phyloP scores from a whole-genome alignment of 1,140 invertebrate species.

The Plodia interpunctella region DNA sequence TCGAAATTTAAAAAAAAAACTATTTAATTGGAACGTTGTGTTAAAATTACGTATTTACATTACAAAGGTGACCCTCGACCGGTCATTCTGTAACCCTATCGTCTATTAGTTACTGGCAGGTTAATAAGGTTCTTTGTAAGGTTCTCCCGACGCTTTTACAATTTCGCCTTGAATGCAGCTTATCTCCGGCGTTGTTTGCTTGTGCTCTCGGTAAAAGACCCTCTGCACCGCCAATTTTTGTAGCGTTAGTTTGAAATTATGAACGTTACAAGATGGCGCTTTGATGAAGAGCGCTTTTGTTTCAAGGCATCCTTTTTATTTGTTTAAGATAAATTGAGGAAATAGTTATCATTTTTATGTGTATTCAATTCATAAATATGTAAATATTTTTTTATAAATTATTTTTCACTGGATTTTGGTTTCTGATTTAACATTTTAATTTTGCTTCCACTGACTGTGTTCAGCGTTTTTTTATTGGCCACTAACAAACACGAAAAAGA shows the following conservation, averaged over 20 bases:
- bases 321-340: not conserved
- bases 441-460: no score
- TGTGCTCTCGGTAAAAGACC: conserved; percentile 42
- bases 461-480: no score
- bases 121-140: conserved; percentile 71
- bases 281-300: conserved; percentile 14
- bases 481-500: no score
- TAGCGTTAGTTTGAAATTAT: conserved; percentile 59
- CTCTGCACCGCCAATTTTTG: conserved; percentile 51
- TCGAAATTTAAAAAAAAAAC: conserved; percentile 22
- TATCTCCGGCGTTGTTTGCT: conserved; percentile 63
- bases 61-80: conserved; percentile 33
- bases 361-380: no score
- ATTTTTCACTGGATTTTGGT: no score
- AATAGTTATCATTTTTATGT: no score
- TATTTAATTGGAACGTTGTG: conserved; percentile 16
- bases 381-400: no score
- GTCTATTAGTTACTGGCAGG: conserved; percentile 65
- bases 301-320: not conserved
- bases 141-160: conserved; percentile 51
- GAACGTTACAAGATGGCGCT: conserved; percentile 35
- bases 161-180: conserved; percentile 65
- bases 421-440: no score
- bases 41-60: conserved; percentile 45
- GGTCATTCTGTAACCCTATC: conserved; percentile 45